Base-by-base conservation (phyloP, 2,113 vertebrate genomes). In the Setophaga petechia region DNA sequence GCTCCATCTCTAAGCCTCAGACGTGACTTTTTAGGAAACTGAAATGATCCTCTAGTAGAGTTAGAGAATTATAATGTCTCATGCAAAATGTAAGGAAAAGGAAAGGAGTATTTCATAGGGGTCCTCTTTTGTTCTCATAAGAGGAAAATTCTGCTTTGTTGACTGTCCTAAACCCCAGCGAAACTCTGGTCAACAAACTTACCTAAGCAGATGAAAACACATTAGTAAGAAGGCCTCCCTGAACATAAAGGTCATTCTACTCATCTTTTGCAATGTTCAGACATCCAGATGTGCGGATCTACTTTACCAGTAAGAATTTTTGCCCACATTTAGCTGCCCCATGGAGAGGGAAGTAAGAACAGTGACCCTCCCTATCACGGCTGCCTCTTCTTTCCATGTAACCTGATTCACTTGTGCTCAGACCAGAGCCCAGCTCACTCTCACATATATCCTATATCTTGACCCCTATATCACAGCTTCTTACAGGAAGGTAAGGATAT, bases 351-450 rank as follows among this genome's bases (percentile, higher is more conserved):
- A 15, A 61, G 57, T 41, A 39, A 54, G 13, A 31, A 31, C 27
- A 35, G 15, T 6, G 14, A 57, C 27, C 24, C 10, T 55, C 1
- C 1, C 46, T 80, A 1, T 18, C 0, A 0, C 14, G 8, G 6
- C n/a, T 77, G 23, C 23, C 31, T 35, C 51, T 22, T 73, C 55
- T 27, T 77, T 30, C 30, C 33, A 2, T 0, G 13, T n/a, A 41
- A 57, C 7, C 20, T 7, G 3, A 10, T 27, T 15, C 41, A 5
- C 25, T 23, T 73, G 22, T 49, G 39, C 21, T 76, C 30, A 44
- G 57, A 33, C 33, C 5, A n/a, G 46, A 55, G 73, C 39, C 15
- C 39, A 28, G 23, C 20, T 77, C 30, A 31, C 15, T 47, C 43
- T 33, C 33, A 15, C 11, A 1, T 3, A 59, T 30, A 19, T 54